phyloP scores from a whole-genome alignment of 2,797 vertebrate species.

The Muraenolepis orangiensis region DNA sequence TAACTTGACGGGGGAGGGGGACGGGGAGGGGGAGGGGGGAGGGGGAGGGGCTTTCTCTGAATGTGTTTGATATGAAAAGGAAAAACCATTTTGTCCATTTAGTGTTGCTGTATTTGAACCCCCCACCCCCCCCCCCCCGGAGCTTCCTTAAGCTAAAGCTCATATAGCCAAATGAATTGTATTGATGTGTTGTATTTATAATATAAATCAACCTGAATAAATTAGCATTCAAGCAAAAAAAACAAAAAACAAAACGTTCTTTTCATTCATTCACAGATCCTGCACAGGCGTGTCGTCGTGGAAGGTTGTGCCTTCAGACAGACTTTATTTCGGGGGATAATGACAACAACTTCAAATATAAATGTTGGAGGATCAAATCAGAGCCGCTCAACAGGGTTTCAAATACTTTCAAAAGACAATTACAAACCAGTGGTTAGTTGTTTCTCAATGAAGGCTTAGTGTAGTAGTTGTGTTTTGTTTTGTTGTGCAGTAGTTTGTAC shows the following conservation, averaged over 20 bases:
- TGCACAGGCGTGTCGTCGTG: neutral
- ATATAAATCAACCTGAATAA: conserved; percentile 67
- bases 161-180: conserved; percentile 72
- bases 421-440: neutral
- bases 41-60: conserved; percentile 85
- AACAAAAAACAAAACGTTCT: no score
- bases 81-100: conserved; percentile 80
- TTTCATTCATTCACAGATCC: neutral
- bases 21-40: conserved; percentile 76
- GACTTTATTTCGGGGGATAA: neutral
- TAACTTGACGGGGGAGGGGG: conserved; percentile 72
- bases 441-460: neutral
- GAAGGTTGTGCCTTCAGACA: neutral
- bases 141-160: conserved; percentile 62
- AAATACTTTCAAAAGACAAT: neutral
- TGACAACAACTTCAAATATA: neutral
- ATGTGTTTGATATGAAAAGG: conserved; percentile 93
- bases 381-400: neutral
- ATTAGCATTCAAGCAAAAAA: conserved; percentile 58
- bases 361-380: neutral
- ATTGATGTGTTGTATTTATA: conserved; percentile 73
- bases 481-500: no score
- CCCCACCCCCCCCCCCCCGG: no score
- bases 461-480: no score
- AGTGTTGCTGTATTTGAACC: conserved; percentile 68